Base-by-base conservation (phyloP, 2,113 vertebrate species). In the Hystrix brachyura region DNA sequence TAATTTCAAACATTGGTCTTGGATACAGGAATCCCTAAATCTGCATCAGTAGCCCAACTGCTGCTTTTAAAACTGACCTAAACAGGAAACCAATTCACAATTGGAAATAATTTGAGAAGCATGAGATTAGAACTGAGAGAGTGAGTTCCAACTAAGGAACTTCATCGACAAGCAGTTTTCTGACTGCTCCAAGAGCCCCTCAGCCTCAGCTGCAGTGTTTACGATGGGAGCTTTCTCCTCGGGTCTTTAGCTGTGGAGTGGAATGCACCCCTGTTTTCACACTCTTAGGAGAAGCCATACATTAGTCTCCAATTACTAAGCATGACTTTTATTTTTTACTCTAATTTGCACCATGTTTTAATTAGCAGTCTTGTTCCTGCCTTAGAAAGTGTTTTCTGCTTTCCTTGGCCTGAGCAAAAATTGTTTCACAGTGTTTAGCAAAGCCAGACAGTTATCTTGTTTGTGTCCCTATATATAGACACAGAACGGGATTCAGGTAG, bases 371-470 rank as follows among this genome's bases (percentile, higher is more conserved):
- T 55, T 64, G 25, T n/a, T 81, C 46, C 53, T 91, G n/a, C 79
- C 64, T 91, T 55, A 59, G n/a, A 69, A 76, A 90, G 67, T 94
- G 46, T 67, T 80, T 88, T 88, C 29, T 96, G 43, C 82, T 65
- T 91, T 97, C 65, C 87, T 94, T 17, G 53, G 71, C 8, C 84
- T 60, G 57, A 90, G 48, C 64, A 76, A 95, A 90, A 57, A 55
- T 32, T 53, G 19, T 46, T 64, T 95, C 64, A 65, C n/a, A 46
- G 60, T 90, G 32, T 80, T 53, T 60, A 87, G 67, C 64, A 72
- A 97, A 82, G n/a, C 46, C 34, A 89, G 91, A 91, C 91, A 91
- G 84, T 88, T 79, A 46, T 83, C n/a, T 85, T 89, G 82, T 91
- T 87, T 95, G 64, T 94, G 89, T 80, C 62, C 88, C 62, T 91